Percentiles rank a stretch among this genome's conserved stretches.
These are phyloP conservation scores for Sakesphorus luctuosus DNA, from an alignment of 2,113 vertebrate species.

Conservation along the genomic window DNA sequence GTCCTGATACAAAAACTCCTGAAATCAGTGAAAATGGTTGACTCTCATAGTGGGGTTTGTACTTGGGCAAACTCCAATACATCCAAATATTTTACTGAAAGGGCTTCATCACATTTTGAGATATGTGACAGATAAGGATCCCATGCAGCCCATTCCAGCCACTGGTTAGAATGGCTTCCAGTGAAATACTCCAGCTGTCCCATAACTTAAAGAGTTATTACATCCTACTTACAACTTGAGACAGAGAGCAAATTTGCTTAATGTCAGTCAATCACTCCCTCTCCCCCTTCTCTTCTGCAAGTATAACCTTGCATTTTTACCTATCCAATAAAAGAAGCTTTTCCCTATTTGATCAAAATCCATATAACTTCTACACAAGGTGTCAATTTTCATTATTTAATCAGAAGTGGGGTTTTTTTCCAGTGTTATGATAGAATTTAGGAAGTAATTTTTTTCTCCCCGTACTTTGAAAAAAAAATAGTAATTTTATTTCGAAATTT, in stretches of 20 bases:
- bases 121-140: not conserved
- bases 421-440: not conserved
- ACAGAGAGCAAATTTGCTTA: not conserved
- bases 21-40: not conserved
- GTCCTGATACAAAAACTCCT: not conserved
- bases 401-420: accelerated
- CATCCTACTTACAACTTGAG: not conserved
- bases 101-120: not conserved
- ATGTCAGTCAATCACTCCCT: not conserved
- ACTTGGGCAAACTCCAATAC: not conserved
- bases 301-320: not conserved
- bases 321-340: not conserved
- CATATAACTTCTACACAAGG: not conserved
- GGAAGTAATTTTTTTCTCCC: not conserved
- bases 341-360: not conserved
- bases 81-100: not conserved
- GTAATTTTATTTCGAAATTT: not conserved
- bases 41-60: not conserved
- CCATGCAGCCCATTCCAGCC: not conserved
- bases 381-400: not conserved
- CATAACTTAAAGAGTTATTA: not conserved
- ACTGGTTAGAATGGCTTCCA: not conserved
- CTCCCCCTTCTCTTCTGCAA: not conserved
- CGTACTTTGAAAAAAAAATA: not conserved
- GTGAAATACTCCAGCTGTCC: not conserved